These are phyloP conservation scores for Malurus cyaneus DNA, from an alignment of 2,113 vertebrate genomes.

Conservation along the genomic window DNA sequence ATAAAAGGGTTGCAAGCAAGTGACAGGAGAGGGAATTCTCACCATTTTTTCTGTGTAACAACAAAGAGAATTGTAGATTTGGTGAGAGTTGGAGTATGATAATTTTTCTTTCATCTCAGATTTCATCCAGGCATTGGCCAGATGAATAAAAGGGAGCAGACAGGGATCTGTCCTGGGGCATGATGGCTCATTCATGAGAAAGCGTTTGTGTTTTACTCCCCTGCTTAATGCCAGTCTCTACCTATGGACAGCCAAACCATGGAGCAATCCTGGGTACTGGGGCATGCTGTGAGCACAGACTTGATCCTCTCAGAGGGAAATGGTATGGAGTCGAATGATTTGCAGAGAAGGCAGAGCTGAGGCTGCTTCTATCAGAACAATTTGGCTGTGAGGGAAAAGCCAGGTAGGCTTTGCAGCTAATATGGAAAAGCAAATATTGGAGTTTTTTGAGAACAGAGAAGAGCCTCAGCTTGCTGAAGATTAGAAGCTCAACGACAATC, in stretches of 20 bases:
- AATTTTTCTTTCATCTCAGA: conserved; percentile 41
- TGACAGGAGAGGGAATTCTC: not conserved
- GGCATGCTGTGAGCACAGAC: not conserved
- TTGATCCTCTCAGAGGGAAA: not conserved
- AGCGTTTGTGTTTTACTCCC: not conserved
- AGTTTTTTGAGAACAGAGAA: not conserved
- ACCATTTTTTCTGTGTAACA: not conserved
- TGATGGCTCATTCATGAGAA: not conserved
- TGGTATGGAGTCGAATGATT: not conserved
- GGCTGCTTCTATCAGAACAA: not conserved
- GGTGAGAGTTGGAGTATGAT: not conserved
- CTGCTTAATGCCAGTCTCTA: not conserved
- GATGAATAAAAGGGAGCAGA: not conserved
- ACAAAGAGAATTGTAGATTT: conserved; percentile 20
- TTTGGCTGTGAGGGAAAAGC: not conserved
- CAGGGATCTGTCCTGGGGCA: not conserved
- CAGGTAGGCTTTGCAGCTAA: not conserved
- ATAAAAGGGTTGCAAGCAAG: not conserved
- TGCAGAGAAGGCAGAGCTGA: not conserved
- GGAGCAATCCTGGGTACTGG: not conserved
- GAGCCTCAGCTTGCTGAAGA: not conserved
- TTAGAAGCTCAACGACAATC: not conserved
- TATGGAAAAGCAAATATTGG: not conserved
- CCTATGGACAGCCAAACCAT: not conserved
- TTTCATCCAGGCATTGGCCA: not conserved